Conservation (phyloP, 1,140 invertebrate genomes). For the Bombus difficillimus region DNA sequence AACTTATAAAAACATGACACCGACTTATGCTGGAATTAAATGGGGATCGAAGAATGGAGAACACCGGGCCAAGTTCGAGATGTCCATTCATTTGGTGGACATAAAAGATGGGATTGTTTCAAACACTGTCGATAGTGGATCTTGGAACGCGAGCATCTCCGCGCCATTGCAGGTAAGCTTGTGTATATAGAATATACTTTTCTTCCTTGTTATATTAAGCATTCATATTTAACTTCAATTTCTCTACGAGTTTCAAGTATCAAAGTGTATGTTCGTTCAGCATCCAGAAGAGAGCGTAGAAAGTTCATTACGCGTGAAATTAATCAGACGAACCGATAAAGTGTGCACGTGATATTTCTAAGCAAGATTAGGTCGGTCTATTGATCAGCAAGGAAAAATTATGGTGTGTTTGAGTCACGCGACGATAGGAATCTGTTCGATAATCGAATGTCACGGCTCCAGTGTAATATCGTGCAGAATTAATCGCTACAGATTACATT, state of each 20-base stretch:
- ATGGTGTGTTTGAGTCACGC: constrained; percentile 75
- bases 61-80: constrained; percentile 70
- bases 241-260: not conserved
- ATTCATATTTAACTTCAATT: not conserved
- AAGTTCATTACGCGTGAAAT: not conserved
- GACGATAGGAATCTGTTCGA: constrained; percentile 78
- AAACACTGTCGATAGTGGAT: constrained; percentile 59
- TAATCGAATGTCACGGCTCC: constrained; percentile 33
- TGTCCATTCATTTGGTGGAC: constrained; percentile 68
- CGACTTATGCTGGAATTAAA: constrained; percentile 73
- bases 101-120: constrained; percentile 69
- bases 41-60: constrained; percentile 77
- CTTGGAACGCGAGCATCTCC: constrained; percentile 74
- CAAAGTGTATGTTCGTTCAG: not conserved
- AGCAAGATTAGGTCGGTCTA: constrained; percentile 35
- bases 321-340: not conserved
- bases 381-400: constrained; percentile 34
- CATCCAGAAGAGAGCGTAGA: not conserved
- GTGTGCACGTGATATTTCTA: not conserved
- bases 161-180: constrained; percentile 72
- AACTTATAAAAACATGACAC: constrained; percentile 54
- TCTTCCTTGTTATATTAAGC: not conserved
- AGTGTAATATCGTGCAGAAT: not conserved
- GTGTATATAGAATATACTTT: not conserved
- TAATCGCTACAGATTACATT: not conserved